A percentile compares a stretch with the other conserved stretches of the same genome.
phyloP scores from a whole-genome alignment of 2,113 vertebrate species.

The Upupa epops region DNA sequence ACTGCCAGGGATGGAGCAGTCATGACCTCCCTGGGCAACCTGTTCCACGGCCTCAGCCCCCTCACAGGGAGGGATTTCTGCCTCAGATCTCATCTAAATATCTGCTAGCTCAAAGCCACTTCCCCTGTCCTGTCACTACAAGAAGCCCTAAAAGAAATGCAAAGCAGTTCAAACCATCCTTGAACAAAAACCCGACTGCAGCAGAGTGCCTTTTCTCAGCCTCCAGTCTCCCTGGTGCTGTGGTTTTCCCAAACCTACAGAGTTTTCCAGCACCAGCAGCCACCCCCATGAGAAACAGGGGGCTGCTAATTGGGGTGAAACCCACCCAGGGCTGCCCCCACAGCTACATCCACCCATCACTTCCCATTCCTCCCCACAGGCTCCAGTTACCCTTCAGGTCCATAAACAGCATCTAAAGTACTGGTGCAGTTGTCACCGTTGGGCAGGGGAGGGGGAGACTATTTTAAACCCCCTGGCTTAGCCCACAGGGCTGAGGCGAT shows the following conservation, averaged over 20 bases:
- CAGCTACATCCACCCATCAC: not conserved
- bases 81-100: no score
- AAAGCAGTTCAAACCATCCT: not conserved
- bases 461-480: conserved; percentile 71
- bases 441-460: not conserved
- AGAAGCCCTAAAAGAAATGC: not conserved
- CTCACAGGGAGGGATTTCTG: no score
- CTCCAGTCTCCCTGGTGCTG: not conserved
- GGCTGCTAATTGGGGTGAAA: not conserved
- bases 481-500: conserved; percentile 32
- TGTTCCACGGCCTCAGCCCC: no score
- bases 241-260: accelerated
- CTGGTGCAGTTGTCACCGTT: conserved; percentile 69
- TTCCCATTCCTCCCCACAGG: not conserved
- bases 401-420: conserved; percentile 56
- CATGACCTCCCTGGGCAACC: no score
- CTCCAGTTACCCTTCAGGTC: not conserved
- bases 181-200: no score
- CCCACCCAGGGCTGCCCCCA: not conserved
- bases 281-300: not conserved
- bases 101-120: no score
- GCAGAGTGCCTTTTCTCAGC: not conserved
- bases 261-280: not conserved
- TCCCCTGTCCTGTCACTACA: no score
- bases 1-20: no score